Evolutionary conservation across 2,797 vertebrate species (phyloP), one percentile per base, ranked within the genome.

Genomic region (Scarus forsteni): DNA sequence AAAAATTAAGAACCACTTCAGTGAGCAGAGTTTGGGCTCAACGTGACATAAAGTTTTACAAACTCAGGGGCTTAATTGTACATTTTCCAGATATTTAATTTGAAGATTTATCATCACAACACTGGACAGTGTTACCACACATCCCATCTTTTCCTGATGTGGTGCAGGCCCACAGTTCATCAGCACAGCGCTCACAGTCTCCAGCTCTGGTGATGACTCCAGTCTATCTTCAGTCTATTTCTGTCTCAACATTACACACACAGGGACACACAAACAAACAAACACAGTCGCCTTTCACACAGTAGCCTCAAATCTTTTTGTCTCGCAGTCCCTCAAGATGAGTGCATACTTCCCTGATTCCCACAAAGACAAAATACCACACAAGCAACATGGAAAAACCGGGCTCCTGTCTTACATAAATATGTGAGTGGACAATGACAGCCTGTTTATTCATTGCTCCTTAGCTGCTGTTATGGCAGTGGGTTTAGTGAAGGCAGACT

Each of bases 311-410:
- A 50, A 68, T 73, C 58, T 5, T 71, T 87, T 60, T 77, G 78
- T 85, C 75, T 83, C 44, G 7, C 67, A 82, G 73, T 92, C 84
- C 81, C 84, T 88, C 68, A 84, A 80, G 66, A 89, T 68, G 75
- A 80, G 74, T 65, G 60, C 87, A 92, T 87, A 88, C 59, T 88
- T 92, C 91, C 84, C 75, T 88, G 76, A 91, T 93, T 92, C 91
- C 92, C 92, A 93, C 91, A 88, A 85, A 91, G 66, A 78, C 60
- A 85, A 73, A 85, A 79, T 76, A 50, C 66, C 48, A 74, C 67
- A 64, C 60, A 39, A 66, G 70, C 38, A 57, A 83, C 58, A 73
- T 65, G 27, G 27, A 48, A 72, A 75, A 75, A 85, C 57, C n/a
- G n/a, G 67, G 81, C 84, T 85, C 81, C 87, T 85, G 77, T 91